A percentile compares a stretch with the other conserved stretches of the same genome.
Evolutionary conservation across 1,140 invertebrate genomes (phyloP).

Genomic region (Orius laevigatus): DNA sequence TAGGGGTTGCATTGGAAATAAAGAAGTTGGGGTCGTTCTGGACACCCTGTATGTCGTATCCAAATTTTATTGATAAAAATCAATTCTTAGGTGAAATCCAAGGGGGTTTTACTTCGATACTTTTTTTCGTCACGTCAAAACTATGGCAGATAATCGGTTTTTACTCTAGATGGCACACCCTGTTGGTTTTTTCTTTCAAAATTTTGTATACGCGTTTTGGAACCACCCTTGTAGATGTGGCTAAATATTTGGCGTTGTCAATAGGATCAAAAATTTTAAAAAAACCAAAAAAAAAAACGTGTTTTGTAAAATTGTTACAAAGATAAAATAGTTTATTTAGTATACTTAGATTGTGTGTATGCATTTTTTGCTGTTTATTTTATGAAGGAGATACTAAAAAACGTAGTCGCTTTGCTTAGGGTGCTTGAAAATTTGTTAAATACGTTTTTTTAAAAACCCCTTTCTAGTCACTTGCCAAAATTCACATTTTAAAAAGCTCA

Average conservation of each 20-base stretch:
- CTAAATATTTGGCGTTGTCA: background rate
- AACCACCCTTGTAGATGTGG: background rate
- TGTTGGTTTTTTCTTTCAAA: slow-evolving; percentile 1
- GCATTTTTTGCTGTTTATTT: background rate
- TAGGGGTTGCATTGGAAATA: no score
- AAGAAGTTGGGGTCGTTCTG: no score
- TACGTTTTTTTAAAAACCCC: background rate
- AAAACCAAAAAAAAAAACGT: background rate
- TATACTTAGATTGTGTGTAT: slow-evolving; percentile 7
- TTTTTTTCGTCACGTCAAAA: no score
- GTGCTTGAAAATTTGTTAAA: background rate
- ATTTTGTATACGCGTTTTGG: background rate
- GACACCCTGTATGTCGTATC: no score
- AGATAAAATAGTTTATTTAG: slow-evolving; percentile 11
- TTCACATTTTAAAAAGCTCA: background rate
- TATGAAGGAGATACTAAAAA: background rate
- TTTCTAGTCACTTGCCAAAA: background rate
- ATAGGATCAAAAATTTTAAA: background rate
- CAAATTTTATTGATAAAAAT: no score
- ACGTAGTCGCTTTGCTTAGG: background rate
- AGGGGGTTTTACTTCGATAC: no score
- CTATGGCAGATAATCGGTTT: no score
- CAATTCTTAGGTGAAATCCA: no score
- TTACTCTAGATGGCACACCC: no score
- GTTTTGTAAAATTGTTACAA: slow-evolving; percentile 7